phyloP scores from a whole-genome alignment of 2,888 invertebrate species.

The Loripinus fragilis region DNA sequence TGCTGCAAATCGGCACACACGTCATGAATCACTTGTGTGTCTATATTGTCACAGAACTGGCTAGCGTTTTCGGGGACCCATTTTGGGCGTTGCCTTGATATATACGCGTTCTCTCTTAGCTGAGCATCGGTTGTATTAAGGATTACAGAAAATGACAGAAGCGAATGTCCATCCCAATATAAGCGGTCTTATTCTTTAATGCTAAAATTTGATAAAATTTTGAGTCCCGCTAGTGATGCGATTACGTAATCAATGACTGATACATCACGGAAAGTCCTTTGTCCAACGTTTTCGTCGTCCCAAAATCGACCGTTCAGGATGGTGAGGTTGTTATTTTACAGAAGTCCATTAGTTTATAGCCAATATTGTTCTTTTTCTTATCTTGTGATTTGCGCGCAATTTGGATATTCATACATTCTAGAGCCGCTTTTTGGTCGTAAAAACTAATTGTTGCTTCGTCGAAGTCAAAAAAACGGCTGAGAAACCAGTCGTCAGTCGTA shows the following conservation, averaged over 20 bases:
- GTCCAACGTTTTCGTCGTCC: neutral
- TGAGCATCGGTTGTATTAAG: too few species aligned
- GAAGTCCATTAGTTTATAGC: neutral
- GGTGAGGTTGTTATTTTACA: neutral
- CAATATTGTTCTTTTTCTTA: neutral
- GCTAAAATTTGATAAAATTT: neutral
- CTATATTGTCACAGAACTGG: too few species aligned
- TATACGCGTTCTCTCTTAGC: too few species aligned
- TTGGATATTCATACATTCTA: neutral
- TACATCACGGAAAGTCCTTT: neutral
- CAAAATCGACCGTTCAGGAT: neutral
- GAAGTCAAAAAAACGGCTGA: neutral
- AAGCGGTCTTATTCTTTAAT: neutral
- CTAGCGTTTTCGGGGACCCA: too few species aligned
- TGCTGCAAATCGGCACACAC: too few species aligned
- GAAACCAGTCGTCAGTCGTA: neutral
- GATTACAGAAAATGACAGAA: too few species aligned
- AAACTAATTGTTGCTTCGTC: neutral
- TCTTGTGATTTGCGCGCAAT: neutral
- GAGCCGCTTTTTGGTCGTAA: neutral
- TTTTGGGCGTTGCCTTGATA: too few species aligned
- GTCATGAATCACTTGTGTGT: too few species aligned
- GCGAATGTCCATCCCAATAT: neutral
- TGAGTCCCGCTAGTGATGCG: neutral
- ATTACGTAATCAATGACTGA: constrained; percentile 9